A percentile compares a stretch with the other conserved stretches of the same genome.
phyloP scores from a whole-genome alignment of 2,797 vertebrate species.

The Selene dorsalis region DNA sequence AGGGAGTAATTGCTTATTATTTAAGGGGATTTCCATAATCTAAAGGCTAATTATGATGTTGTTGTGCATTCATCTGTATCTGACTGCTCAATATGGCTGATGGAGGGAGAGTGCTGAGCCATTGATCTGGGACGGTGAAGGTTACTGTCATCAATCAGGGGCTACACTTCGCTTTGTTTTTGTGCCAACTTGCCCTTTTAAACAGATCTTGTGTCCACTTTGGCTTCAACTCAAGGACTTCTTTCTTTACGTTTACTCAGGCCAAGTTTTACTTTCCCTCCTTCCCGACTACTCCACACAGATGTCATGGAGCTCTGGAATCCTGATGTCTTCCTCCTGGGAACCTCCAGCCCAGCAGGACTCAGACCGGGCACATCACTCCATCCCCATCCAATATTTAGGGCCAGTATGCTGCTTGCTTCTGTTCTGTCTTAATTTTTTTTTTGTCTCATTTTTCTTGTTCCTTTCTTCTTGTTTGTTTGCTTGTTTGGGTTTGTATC shows the following conservation, averaged over 20 bases:
- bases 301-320: background rate
- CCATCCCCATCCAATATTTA: background rate
- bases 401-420: no score
- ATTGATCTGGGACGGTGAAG: conserved; percentile 39
- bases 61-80: conserved; percentile 39
- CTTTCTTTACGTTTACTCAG: conserved; percentile 5
- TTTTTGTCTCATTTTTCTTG: no score
- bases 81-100: conserved; percentile 12
- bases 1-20: conserved; percentile 37
- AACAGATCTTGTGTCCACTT: conserved; percentile 18
- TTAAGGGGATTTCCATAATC: conserved; percentile 64
- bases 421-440: no score
- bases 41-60: conserved; percentile 60
- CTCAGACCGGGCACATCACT: background rate
- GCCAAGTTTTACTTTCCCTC: background rate
- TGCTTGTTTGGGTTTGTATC: no score
- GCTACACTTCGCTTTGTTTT: background rate
- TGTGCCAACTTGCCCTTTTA: conserved; percentile 32
- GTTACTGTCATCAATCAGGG: conserved; percentile 39
- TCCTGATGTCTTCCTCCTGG: conserved; percentile 4
- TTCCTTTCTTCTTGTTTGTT: no score
- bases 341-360: conserved; percentile 17
- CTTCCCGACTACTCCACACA: background rate
- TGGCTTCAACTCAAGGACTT: conserved; percentile 3
- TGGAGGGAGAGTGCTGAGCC: background rate